phyloP scores from a whole-genome alignment of 2,888 invertebrate genomes.

The Pristionchus exspectatus region DNA sequence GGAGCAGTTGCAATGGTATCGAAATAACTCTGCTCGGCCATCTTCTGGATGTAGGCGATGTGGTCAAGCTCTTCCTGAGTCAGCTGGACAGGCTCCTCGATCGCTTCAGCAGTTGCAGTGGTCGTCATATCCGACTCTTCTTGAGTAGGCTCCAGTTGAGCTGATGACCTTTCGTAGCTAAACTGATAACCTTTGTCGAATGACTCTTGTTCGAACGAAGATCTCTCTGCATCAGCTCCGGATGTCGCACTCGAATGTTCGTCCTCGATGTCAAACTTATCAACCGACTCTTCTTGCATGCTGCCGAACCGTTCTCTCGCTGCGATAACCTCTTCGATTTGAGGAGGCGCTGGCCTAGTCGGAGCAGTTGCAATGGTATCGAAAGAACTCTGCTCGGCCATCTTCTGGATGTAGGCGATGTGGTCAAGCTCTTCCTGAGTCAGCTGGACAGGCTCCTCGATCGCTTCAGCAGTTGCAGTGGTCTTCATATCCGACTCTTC shows the following conservation, averaged over 20 bases:
- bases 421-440: conserved; percentile 38
- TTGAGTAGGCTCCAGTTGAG: conserved; percentile 15
- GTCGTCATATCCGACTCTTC: conserved; percentile 30
- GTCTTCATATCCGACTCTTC: neutral
- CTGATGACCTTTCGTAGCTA: conserved; percentile 36
- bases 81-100: conserved; percentile 45
- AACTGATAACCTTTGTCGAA: conserved; percentile 26
- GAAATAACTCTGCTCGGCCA: conserved; percentile 62
- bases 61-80: conserved; percentile 63
- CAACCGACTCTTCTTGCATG: neutral
- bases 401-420: conserved; percentile 25
- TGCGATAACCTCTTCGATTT: neutral
- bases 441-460: conserved; percentile 9
- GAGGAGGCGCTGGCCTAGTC: neutral
- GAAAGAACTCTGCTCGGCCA: conserved; percentile 43
- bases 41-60: conserved; percentile 60
- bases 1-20: conserved; percentile 53
- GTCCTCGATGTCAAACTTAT: neutral
- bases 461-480: neutral
- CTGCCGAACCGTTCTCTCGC: conserved; percentile 14
- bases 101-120: neutral
- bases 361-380: neutral
- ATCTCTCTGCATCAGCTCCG: conserved; percentile 46
- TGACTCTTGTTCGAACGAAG: conserved; percentile 11
- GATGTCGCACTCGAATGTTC: conserved; percentile 40